phyloP scores from a whole-genome alignment of 2,888 invertebrate species.

The Drosophila anceps region DNA sequence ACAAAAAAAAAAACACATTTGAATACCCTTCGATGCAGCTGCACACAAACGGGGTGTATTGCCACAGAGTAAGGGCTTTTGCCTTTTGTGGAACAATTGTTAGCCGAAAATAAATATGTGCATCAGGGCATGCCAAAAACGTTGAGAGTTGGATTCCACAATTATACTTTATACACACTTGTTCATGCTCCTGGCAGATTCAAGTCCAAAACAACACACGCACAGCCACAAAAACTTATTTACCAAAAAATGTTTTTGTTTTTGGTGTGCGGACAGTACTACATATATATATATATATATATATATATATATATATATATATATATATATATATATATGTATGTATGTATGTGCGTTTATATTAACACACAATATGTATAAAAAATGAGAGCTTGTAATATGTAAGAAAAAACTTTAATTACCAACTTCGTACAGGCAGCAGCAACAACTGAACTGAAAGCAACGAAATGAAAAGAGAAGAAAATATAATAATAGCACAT shows the following conservation, averaged over 20 bases:
- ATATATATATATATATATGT: not conserved
- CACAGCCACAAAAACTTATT: conserved; percentile 38
- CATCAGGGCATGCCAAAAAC: not conserved
- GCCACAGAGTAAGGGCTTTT: not conserved
- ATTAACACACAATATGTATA: not conserved
- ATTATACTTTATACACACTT: conserved; percentile 22
- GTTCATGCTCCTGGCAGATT: conserved; percentile 30
- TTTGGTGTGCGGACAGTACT: conserved; percentile 51
- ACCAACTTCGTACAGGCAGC: conserved; percentile 43
- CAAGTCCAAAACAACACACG: conserved; percentile 16
- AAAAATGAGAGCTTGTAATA: conserved; percentile 39
- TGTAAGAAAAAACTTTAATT: conserved; percentile 71
- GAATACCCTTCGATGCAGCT: too few relatives aligned
- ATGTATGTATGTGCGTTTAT: too few relatives aligned
- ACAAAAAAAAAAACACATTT: not conserved
- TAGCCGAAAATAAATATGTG: conserved; percentile 23
- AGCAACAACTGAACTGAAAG: conserved; percentile 19
- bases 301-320: not conserved
- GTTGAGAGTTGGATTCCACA: conserved; percentile 15
- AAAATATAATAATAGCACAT: conserved; percentile 1
- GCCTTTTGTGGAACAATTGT: conserved; percentile 13
- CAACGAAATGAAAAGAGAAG: not conserved
- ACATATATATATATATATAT: conserved; percentile 12
- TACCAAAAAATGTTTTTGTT: conserved; percentile 26
- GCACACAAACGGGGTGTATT: too few relatives aligned